Evolutionary conservation across 2,113 vertebrate species (phyloP).

Genomic region (Carlito syrichta): DNA sequence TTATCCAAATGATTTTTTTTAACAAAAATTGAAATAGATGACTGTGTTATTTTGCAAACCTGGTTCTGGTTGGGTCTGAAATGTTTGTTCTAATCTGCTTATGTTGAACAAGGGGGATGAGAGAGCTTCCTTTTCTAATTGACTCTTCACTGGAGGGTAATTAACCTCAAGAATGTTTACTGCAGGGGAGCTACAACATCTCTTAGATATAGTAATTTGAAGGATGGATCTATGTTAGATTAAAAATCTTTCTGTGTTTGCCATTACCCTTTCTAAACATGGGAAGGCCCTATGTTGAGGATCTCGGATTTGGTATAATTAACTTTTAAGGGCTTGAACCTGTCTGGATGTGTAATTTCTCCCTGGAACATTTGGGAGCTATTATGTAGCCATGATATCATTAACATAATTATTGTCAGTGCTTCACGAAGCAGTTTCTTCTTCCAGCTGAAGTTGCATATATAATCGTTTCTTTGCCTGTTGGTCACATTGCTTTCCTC

Average conservation of each 20-base stretch:
- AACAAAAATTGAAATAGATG: background rate
- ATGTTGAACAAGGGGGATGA: background rate
- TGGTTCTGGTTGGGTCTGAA: background rate
- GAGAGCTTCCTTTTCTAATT: background rate
- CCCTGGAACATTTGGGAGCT: background rate
- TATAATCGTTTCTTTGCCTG: background rate
- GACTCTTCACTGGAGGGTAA: slow-evolving; percentile 23
- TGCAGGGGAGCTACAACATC: background rate
- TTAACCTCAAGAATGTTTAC: slow-evolving; percentile 17
- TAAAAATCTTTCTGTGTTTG: background rate
- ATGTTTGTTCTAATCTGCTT: background rate
- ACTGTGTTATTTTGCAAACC: background rate
- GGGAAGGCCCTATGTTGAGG: background rate
- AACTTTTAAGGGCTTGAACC: background rate
- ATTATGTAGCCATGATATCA: background rate
- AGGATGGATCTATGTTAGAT: background rate
- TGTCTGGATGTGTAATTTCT: slow-evolving; percentile 13
- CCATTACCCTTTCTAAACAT: background rate
- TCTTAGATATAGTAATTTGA: background rate
- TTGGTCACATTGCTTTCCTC: background rate
- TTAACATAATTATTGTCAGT: background rate
- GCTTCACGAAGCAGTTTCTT: background rate
- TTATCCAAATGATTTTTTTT: background rate
- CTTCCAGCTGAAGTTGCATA: background rate
- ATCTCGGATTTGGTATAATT: background rate